These are phyloP conservation scores for Florisuga fusca DNA, from an alignment of 2,797 vertebrate species.

Conservation along the genomic window DNA sequence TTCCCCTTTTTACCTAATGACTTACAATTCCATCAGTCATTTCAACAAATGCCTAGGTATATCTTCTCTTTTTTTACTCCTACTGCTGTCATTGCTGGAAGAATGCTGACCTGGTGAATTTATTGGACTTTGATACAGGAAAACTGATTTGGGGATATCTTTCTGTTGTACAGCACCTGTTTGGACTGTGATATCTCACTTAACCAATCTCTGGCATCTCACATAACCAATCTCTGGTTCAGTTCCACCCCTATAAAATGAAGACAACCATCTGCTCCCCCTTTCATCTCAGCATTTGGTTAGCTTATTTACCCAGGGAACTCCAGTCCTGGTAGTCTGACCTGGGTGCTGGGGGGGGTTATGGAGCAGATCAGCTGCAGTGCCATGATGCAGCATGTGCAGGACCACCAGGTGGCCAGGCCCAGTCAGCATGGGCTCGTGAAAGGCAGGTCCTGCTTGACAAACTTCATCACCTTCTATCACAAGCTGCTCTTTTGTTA, in stretches of 20 bases:
- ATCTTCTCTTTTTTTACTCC: not conserved
- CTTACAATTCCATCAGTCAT: not conserved
- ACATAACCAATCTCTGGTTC: not conserved
- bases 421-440: too few species aligned
- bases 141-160: not conserved
- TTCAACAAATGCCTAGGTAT: not conserved
- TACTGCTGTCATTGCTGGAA: not conserved
- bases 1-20: not conserved
- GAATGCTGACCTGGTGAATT: not conserved
- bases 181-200: not conserved
- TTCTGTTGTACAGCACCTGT: not conserved
- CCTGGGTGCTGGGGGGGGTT: too few species aligned
- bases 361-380: too few species aligned
- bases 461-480: too few species aligned
- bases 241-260: not conserved
- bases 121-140: not conserved
- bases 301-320: not conserved
- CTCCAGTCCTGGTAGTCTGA: too few species aligned
- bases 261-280: not conserved
- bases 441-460: too few species aligned
- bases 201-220: not conserved
- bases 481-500: not conserved
- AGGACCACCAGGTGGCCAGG: too few species aligned
- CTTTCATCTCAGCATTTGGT: not conserved
- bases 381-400: too few species aligned